Evolutionary conservation across 2,888 invertebrate species (phyloP).

Genomic region (Acleris cristana): DNA sequence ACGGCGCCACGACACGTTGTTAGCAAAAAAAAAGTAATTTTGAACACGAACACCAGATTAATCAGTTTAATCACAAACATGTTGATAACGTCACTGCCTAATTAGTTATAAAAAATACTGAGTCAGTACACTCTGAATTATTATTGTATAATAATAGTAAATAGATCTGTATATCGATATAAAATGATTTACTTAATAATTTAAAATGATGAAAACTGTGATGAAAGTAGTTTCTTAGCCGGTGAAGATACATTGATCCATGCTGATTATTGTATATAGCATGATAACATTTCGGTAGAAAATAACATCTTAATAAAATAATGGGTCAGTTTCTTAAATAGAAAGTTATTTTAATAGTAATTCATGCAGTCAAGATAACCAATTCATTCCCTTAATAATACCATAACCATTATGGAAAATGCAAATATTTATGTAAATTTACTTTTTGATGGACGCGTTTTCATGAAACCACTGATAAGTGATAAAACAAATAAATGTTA

Average conservation of each 20-base stretch:
- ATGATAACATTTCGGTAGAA: constrained; percentile 25
- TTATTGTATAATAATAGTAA: constrained; percentile 40
- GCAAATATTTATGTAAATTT: constrained; percentile 11
- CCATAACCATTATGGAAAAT: constrained; percentile 8
- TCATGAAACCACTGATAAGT: constrained; percentile 3
- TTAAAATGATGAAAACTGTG: constrained; percentile 15
- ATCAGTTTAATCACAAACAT: no score
- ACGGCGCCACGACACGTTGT: constrained; percentile 37
- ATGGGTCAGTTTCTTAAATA: constrained; percentile 65
- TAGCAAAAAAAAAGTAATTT: constrained; percentile 41
- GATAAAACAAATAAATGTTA: constrained; percentile 8
- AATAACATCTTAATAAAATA: constrained; percentile 47
- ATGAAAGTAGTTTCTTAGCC: constrained; percentile 10
- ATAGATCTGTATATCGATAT: constrained; percentile 66
- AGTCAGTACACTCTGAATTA: constrained; percentile 8
- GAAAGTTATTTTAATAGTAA: constrained; percentile 34
- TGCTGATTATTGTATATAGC: constrained; percentile 33
- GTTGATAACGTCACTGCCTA: constrained; percentile 15
- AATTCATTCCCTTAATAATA: constrained; percentile 23
- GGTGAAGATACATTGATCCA: constrained; percentile 25
- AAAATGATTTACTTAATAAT: constrained; percentile 11
- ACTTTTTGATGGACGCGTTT: background rate
- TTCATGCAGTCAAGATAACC: constrained; percentile 45
- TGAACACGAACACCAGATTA: constrained; percentile 38
- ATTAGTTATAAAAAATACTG: constrained; percentile 1